phyloP scores from a whole-genome alignment of 1,140 invertebrate species.

The Andrena cerasifolii region DNA sequence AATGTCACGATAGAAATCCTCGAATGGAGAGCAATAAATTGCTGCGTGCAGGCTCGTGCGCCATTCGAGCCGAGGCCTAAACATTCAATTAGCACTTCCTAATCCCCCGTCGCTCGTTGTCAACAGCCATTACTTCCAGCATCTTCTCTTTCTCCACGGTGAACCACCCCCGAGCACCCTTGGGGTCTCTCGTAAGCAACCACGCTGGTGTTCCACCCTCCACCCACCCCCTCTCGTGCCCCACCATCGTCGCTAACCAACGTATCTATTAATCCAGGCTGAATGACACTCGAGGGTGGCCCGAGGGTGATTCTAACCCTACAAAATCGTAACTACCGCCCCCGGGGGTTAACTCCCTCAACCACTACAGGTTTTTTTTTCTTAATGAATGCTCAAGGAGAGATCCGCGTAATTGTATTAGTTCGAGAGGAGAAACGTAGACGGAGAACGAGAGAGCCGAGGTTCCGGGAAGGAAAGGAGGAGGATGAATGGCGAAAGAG shows the following conservation, averaged over 20 bases:
- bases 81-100: constrained; percentile 83
- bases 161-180: constrained; percentile 58
- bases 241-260: constrained; percentile 69
- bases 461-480: background rate
- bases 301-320: constrained; percentile 70
- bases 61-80: constrained; percentile 69
- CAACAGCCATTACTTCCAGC: constrained; percentile 83
- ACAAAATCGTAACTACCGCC: constrained; percentile 75
- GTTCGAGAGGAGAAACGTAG: constrained; percentile 66
- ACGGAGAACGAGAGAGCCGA: background rate
- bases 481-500: constrained; percentile 1
- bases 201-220: constrained; percentile 47
- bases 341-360: constrained; percentile 53
- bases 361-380: constrained; percentile 66
- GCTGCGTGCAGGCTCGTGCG: constrained; percentile 13
- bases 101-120: constrained; percentile 79
- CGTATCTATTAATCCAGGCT: constrained; percentile 81
- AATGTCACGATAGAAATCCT: background rate
- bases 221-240: constrained; percentile 8
- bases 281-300: constrained; percentile 81
- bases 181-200: constrained; percentile 52
- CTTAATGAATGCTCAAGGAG: constrained; percentile 77
- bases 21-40: constrained; percentile 47
- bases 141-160: constrained; percentile 74
- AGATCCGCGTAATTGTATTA: constrained; percentile 77